phyloP scores from a whole-genome alignment of 2,113 vertebrate genomes.

The Polyodon spathula region DNA sequence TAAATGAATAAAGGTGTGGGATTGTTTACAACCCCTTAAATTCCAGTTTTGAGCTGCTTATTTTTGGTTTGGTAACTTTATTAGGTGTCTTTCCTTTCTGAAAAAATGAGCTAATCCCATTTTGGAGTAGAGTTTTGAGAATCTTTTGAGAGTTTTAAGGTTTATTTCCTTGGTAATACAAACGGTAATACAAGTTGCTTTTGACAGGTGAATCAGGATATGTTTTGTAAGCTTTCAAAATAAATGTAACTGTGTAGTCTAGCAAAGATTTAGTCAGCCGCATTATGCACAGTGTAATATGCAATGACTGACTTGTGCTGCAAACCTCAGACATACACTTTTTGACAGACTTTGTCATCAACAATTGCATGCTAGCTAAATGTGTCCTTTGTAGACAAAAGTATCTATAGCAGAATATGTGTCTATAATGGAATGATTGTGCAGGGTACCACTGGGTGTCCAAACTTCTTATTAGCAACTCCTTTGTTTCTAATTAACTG shows the following conservation, averaged over 20 bases:
- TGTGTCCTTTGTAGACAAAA: not conserved
- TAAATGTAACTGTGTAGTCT: not conserved
- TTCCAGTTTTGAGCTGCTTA: too few species aligned
- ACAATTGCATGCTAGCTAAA: not conserved
- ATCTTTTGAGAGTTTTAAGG: not conserved
- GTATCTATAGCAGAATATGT: not conserved
- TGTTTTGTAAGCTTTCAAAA: constrained; percentile 1
- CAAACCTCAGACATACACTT: not conserved
- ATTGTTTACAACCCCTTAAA: too few species aligned
- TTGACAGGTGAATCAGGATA: not conserved
- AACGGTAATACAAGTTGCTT: not conserved
- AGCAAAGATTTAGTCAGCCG: not conserved
- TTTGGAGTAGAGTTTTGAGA: not conserved
- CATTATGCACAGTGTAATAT: not conserved
- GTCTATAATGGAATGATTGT: not conserved
- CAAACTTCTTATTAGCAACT: not conserved
- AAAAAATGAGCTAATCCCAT: not conserved
- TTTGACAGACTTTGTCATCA: not conserved
- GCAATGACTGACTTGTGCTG: not conserved
- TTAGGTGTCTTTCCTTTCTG: too few species aligned
- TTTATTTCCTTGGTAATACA: not conserved
- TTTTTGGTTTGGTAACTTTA: too few species aligned
- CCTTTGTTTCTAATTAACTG: not conserved
- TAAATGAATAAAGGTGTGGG: too few species aligned
- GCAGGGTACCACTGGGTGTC: not conserved